A percentile compares a stretch with the other conserved stretches of the same genome.
Evolutionary conservation across 2,797 vertebrate genomes (phyloP).

Genomic region (Rhabdomys pumilio): DNA sequence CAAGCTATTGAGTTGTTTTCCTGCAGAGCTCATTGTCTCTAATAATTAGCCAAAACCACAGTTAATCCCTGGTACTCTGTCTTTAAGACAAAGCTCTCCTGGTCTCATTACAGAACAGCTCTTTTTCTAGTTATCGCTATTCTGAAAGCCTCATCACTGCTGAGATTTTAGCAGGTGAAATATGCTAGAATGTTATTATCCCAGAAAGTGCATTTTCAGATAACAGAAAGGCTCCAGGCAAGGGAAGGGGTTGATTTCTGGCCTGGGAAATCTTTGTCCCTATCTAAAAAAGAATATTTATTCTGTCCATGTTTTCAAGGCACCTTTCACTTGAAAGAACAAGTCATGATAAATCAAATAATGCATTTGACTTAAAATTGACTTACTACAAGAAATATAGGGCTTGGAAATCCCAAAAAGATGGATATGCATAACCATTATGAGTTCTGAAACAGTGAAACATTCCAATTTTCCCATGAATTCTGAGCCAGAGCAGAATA

Average conservation of each 20-base stretch:
- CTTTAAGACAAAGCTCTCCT: too few species aligned
- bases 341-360: constrained; percentile 48
- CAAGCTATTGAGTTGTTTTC: background rate
- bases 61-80: background rate
- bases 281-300: background rate
- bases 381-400: background rate
- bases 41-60: accelerated
- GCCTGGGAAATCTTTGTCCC: background rate
- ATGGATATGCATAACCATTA: background rate
- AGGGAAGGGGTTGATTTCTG: background rate
- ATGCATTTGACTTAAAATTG: background rate
- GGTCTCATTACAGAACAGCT: background rate
- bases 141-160: background rate
- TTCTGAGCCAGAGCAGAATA: background rate
- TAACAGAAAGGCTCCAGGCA: background rate
- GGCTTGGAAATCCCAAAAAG: background rate
- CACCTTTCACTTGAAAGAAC: background rate
- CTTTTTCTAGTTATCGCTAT: background rate
- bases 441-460: background rate
- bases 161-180: background rate
- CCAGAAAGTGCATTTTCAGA: background rate
- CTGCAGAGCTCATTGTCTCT: accelerated
- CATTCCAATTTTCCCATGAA: background rate
- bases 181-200: background rate
- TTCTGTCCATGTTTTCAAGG: background rate